Percentiles rank a stretch among this genome's conserved stretches.
Conservation (phyloP, 2,113 vertebrate species). For the Laticauda laticaudata region DNA sequence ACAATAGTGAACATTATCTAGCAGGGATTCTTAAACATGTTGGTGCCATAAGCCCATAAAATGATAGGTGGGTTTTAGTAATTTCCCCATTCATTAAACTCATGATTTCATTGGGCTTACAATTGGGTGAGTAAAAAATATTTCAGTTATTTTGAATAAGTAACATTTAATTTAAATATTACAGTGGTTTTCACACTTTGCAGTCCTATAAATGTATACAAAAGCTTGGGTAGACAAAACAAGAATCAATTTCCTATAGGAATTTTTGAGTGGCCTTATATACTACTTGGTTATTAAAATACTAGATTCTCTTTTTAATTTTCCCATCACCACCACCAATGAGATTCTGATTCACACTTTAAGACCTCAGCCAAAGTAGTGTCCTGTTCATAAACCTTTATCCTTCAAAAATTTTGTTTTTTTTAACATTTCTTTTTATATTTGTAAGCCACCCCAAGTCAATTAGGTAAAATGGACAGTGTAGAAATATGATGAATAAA, state of each 20-base stretch:
- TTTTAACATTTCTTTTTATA: not conserved
- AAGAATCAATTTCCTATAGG: not conserved
- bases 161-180: not conserved
- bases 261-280: not conserved
- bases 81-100: not conserved
- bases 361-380: not conserved
- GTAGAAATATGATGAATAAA: not conserved
- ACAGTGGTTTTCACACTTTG: not conserved
- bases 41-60: not conserved
- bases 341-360: not conserved
- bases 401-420: not conserved
- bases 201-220: not conserved
- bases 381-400: not conserved
- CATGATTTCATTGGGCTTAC: not conserved
- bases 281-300: not conserved
- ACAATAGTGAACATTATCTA: not conserved
- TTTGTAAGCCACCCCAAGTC: not conserved
- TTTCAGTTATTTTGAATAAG: not conserved
- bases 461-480: not conserved
- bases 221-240: not conserved
- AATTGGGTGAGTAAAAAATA: not conserved
- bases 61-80: not conserved
- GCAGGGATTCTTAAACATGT: not conserved
- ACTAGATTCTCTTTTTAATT: not conserved
- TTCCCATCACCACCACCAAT: not conserved